Evolutionary conservation across 37 sponge, comb jelly and placozoan genomes (phyloP).

Genomic region (Cladorhizidae sp.): DNA sequence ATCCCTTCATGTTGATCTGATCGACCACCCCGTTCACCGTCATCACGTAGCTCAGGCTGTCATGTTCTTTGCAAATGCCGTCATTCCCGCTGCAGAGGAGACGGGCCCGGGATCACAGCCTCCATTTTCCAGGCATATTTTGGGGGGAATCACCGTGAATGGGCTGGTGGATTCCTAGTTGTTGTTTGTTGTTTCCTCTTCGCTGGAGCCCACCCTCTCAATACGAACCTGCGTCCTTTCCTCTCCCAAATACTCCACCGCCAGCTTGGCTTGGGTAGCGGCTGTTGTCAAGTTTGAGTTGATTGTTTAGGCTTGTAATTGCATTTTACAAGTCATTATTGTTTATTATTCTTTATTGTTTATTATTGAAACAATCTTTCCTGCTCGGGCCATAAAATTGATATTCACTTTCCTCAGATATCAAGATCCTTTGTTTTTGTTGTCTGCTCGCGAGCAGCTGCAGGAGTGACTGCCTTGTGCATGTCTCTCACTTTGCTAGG

Average conservation of each 20-base stretch:
- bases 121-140: slow-evolving; percentile 24
- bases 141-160: slow-evolving; percentile 26
- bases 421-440: too few species aligned
- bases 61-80: slow-evolving; percentile 9
- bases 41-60: neutral
- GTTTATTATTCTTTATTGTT: too few species aligned
- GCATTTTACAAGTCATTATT: too few species aligned
- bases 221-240: neutral
- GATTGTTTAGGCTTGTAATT: too few species aligned
- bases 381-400: too few species aligned
- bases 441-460: too few species aligned
- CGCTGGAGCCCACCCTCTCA: neutral
- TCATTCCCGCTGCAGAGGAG: slow-evolving; percentile 10
- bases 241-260: neutral
- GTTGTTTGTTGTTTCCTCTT: too few species aligned
- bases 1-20: neutral
- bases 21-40: slow-evolving; percentile 12
- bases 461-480: too few species aligned
- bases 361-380: too few species aligned
- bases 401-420: too few species aligned
- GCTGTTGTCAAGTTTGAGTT: too few species aligned
- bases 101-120: slow-evolving; percentile 7
- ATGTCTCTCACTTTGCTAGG: too few species aligned
- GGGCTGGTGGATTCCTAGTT: neutral
- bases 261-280: neutral